Evolutionary conservation across 2,797 vertebrate species (phyloP).

Genomic region (Danio jaintianensis): DNA sequence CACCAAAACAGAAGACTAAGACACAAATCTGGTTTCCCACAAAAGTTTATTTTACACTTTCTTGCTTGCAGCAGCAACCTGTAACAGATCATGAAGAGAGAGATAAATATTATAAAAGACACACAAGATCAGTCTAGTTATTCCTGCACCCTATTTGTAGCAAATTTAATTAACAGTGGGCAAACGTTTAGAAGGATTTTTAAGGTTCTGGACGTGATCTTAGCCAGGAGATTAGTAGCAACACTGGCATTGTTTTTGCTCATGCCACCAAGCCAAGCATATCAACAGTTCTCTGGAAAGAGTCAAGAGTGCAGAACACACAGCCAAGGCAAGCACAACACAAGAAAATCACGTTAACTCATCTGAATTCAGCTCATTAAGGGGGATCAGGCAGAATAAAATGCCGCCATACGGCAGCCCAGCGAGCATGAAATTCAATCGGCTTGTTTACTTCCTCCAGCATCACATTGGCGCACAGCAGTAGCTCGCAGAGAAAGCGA

Average conservation of each 20-base stretch:
- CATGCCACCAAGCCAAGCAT: constrained; percentile 50
- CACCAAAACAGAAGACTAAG: constrained; percentile 44
- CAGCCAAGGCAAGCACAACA: constrained; percentile 44
- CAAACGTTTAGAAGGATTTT: background rate
- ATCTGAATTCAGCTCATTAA: constrained; percentile 80
- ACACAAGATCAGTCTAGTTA: background rate
- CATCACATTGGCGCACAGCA: constrained; percentile 70
- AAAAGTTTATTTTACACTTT: constrained; percentile 83
- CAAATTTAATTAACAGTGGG: background rate
- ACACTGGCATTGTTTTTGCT: background rate
- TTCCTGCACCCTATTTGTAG: background rate
- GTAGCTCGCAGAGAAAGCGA: constrained; percentile 20
- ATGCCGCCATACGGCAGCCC: constrained; percentile 74
- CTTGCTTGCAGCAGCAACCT: constrained; percentile 82
- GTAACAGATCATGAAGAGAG: constrained; percentile 46
- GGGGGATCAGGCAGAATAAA: constrained; percentile 75
- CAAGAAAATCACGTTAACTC: constrained; percentile 66
- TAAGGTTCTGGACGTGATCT: background rate
- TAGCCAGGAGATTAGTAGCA: constrained; percentile 1
- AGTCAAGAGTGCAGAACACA: background rate
- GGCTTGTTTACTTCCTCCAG: constrained; percentile 77
- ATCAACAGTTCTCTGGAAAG: constrained; percentile 55
- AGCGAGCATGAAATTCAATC: constrained; percentile 78
- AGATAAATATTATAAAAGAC: background rate
- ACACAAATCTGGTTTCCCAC: constrained; percentile 66